Evolutionary conservation across 1,140 invertebrate genomes (phyloP).

Genomic region (Drosophila suzukii): DNA sequence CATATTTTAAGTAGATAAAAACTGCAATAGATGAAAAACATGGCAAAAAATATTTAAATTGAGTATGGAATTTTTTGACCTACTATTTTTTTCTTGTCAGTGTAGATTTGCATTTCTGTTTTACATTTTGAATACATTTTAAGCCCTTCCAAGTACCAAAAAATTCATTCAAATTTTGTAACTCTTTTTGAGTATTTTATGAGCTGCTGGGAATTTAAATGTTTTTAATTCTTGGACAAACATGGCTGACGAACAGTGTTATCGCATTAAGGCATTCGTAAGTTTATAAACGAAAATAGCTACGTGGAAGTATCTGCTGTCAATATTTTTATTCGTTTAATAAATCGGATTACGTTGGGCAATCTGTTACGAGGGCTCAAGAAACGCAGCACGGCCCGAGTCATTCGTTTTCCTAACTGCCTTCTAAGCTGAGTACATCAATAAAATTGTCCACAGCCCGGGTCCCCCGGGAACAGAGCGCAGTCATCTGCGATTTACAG

Average conservation of each 20-base stretch:
- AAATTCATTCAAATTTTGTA: no score
- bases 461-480: neutral
- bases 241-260: neutral
- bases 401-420: conserved; percentile 1
- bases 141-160: no score
- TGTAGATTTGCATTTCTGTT: no score
- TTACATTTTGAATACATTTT: no score
- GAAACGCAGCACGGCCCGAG: neutral
- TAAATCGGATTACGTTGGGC: conserved; percentile 7
- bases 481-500: conserved; percentile 35
- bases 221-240: no score
- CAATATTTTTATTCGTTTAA: conserved; percentile 12
- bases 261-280: neutral
- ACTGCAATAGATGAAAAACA: no score
- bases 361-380: conserved; percentile 4
- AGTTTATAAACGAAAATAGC: neutral
- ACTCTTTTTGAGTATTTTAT: no score
- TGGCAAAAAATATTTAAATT: no score
- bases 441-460: conserved; percentile 4
- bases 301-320: neutral
- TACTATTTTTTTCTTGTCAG: no score
- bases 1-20: no score
- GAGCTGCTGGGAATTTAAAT: no score
- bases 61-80: no score
- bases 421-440: conserved; percentile 3